phyloP scores from a whole-genome alignment of 2,888 invertebrate species.

The Pyralis farinalis region DNA sequence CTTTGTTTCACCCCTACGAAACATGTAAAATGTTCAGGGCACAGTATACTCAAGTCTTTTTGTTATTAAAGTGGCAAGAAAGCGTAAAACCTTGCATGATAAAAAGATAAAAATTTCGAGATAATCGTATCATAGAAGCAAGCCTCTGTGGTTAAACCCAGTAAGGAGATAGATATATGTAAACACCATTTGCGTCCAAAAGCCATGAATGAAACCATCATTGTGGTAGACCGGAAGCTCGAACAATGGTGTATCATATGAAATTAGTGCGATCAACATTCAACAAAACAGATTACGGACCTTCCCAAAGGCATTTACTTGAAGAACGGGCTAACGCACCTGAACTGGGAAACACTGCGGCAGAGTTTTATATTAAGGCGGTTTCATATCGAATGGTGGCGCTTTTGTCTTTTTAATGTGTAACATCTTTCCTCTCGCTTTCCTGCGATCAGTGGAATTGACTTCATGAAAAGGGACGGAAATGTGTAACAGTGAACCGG shows the following conservation, averaged over 20 bases:
- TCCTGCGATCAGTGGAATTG: too few relatives aligned
- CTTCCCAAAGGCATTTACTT: slow-evolving; percentile 12
- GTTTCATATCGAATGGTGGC: too few relatives aligned
- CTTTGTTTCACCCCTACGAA: too few relatives aligned
- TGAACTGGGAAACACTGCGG: slow-evolving; percentile 14
- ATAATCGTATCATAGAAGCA: background rate
- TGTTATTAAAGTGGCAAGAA: too few relatives aligned
- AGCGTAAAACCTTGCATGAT: too few relatives aligned
- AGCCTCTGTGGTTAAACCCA: background rate
- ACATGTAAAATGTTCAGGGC: too few relatives aligned
- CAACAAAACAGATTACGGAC: slow-evolving; percentile 27
- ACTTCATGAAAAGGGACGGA: too few relatives aligned
- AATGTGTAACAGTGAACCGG: too few relatives aligned
- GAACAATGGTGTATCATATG: slow-evolving; percentile 58
- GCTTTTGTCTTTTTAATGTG: too few relatives aligned
- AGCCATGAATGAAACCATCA: slow-evolving; percentile 30
- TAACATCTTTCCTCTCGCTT: too few relatives aligned
- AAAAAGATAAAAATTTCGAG: too few relatives aligned
- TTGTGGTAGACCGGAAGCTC: slow-evolving; percentile 52
- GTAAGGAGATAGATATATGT: background rate
- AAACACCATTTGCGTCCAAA: slow-evolving; percentile 11
- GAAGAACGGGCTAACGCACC: slow-evolving; percentile 23
- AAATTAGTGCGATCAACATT: slow-evolving; percentile 54
- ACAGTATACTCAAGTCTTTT: too few relatives aligned
- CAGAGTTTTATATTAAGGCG: background rate